Evolutionary conservation across 1,140 invertebrate species (phyloP), one percentile per base, ranked within the genome.

Genomic region (Rhynchophorus ferrugineus): DNA sequence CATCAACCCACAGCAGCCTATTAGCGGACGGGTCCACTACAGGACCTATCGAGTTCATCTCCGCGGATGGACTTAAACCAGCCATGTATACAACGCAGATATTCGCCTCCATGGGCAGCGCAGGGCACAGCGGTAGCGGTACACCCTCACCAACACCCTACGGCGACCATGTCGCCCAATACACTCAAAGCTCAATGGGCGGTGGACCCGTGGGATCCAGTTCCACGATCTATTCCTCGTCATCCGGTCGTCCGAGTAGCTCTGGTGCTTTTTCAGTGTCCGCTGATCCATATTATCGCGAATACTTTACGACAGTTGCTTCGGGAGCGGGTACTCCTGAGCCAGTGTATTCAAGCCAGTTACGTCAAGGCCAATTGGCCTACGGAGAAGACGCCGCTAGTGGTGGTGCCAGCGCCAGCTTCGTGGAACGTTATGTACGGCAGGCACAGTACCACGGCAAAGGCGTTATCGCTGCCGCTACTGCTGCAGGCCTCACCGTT

Each of bases 401-500:
- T 16, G 65, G 51, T 55, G 72, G 49, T 67, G 43, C 74, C 61
- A 61, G 72, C 66, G 3, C 66, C 68, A 55, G 74, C 69, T 44
- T 78, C 69, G 33, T 76, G 64, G 54, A 76, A 68, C 47, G 78
- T 6, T 81, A 81, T 60, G 74, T 78, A 6, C 66, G 77, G 3
- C 77, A 75, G 55, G 66, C 65, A 16, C 66, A 66, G 44, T 75
- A 76, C 65, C 74, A 77, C 61, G 69, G 67, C 50, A 75, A 69
- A 61, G 75, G 74, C 53, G 72, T 74, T 19, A 75, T 74, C 45
- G 70, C 72, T 18, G 73, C 73, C 20, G 61, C 65, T 60, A 57
- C 75, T 7, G 81, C 82, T 24, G 83, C 85, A 61, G 87, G 85
- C 3, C 78, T 92, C 34, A 91, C 87, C 3, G 89, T 94, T 58